Evolutionary conservation across 2,113 vertebrate genomes (phyloP).

Genomic region (Aythya baeri): DNA sequence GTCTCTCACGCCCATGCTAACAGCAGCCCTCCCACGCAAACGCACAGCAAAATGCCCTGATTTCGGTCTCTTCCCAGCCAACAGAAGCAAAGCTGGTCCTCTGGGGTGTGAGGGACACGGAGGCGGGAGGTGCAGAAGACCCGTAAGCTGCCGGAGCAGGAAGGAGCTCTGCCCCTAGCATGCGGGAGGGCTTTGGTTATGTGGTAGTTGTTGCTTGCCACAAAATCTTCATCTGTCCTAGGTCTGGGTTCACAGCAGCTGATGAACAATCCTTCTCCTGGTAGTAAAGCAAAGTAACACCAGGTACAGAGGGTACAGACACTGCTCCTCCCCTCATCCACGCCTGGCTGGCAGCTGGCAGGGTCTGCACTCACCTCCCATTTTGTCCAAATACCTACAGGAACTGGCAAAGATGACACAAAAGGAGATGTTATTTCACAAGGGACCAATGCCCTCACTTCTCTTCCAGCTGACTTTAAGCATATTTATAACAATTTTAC

Average conservation of each 20-base stretch:
- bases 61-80: not conserved
- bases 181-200: not conserved
- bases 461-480: not conserved
- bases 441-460: not conserved
- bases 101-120: not conserved
- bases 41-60: not conserved
- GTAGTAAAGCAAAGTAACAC: not conserved
- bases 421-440: not conserved
- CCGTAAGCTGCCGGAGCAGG: not conserved
- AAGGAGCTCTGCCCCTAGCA: not conserved
- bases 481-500: not conserved
- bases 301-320: not conserved
- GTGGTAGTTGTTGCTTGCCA: not conserved
- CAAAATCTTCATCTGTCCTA: not conserved
- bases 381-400: not conserved
- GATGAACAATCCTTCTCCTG: not conserved
- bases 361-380: not conserved
- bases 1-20: not conserved
- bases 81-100: conserved; percentile 14
- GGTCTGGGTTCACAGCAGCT: not conserved
- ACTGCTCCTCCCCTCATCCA: not conserved
- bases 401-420: not conserved
- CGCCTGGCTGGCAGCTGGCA: not conserved
- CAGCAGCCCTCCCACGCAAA: conserved; percentile 5
- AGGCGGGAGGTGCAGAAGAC: not conserved